Percentiles rank a stretch among this genome's conserved stretches.
phyloP scores from a whole-genome alignment of 1,140 invertebrate genomes.

The Papilio dardanus region DNA sequence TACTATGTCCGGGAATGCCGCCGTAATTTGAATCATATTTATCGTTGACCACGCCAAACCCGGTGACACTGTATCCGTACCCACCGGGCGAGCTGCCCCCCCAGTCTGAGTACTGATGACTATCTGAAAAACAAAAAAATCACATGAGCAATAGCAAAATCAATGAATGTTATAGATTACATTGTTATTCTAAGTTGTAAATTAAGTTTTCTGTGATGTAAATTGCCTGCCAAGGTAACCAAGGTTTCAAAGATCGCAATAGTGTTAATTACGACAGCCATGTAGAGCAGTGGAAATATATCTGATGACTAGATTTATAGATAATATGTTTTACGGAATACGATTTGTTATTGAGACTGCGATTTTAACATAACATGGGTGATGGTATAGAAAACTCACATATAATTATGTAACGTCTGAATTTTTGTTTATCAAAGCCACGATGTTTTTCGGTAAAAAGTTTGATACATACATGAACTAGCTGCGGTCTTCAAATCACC shows the following conservation, averaged over 20 bases:
- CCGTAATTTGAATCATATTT: slow-evolving; percentile 43
- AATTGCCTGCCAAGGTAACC: not conserved
- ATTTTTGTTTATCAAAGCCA: too few relatives aligned
- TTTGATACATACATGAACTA: slow-evolving; percentile 53
- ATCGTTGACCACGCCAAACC: slow-evolving; percentile 56
- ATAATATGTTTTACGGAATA: too few relatives aligned
- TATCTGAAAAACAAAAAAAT: slow-evolving; percentile 58
- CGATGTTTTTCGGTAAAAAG: too few relatives aligned
- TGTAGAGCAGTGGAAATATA: not conserved
- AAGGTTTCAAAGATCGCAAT: not conserved
- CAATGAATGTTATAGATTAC: not conserved
- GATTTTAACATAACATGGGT: too few relatives aligned
- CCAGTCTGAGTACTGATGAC: slow-evolving; percentile 59
- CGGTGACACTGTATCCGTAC: slow-evolving; percentile 59
- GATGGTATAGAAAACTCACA: too few relatives aligned
- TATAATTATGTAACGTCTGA: too few relatives aligned
- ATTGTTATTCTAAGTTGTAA: not conserved
- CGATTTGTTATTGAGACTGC: too few relatives aligned
- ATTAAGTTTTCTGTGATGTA: not conserved
- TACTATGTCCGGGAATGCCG: slow-evolving; percentile 41
- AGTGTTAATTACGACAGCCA: not conserved
- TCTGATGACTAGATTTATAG: not conserved
- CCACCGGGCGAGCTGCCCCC: slow-evolving; percentile 53
- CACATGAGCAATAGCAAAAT: slow-evolving; percentile 25
- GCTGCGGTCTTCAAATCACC: slow-evolving; percentile 55